Conservation (phyloP, 30 jellyfish, hydroid and myxozoan genomes). For the Turritopsis rubra region DNA sequence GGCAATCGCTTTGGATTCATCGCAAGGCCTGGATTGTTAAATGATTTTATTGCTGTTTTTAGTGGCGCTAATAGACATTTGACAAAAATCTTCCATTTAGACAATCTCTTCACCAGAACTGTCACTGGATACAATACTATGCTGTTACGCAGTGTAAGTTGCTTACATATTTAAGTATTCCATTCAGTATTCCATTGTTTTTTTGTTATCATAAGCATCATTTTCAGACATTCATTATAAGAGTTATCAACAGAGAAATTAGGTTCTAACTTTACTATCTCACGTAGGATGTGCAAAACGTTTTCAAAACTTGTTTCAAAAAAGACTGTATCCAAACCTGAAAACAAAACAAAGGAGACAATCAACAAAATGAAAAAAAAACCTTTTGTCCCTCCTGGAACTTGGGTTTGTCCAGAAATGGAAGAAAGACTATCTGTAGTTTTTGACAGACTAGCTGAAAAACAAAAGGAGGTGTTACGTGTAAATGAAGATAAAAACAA, state of each 20-base stretch:
- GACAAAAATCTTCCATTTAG: neutral
- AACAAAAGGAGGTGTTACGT: neutral
- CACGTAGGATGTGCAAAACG: neutral
- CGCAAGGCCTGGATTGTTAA: too few species aligned
- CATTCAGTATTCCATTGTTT: too few species aligned
- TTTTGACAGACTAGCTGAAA: neutral
- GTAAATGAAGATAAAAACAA: neutral
- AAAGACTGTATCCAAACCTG: neutral
- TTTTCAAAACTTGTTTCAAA: neutral
- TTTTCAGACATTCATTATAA: neutral
- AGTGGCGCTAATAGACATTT: neutral
- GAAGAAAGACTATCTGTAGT: neutral
- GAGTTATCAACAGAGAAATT: too few species aligned
- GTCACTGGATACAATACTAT: neutral
- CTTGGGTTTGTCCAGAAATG: conserved; percentile 13
- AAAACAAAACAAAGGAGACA: neutral
- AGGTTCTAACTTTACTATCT: too few species aligned
- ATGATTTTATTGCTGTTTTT: neutral
- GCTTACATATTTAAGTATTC: too few species aligned
- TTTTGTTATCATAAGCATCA: too few species aligned
- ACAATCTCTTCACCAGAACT: neutral
- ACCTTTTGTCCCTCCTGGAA: conserved; percentile 1
- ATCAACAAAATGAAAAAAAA: neutral
- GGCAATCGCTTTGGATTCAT: too few species aligned
- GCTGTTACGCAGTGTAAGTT: neutral